phyloP scores from a whole-genome alignment of 2,888 invertebrate species.

The Capitulum mitella region DNA sequence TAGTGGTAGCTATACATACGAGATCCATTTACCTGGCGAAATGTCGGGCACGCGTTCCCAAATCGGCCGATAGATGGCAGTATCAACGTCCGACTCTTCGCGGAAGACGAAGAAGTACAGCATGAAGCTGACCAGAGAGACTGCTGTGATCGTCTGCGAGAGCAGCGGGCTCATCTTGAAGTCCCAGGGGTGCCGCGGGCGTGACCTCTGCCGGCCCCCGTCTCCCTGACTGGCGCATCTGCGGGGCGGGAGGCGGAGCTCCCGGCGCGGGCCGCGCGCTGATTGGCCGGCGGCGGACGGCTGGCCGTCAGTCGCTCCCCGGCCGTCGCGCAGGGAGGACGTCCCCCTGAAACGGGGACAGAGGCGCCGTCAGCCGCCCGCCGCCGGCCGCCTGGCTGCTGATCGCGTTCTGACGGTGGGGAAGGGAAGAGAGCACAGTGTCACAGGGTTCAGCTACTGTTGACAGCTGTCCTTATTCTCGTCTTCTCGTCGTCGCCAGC shows the following conservation, averaged over 20 bases:
- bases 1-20: too few species aligned
- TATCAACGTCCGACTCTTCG: not conserved
- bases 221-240: not conserved
- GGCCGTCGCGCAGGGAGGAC: not conserved
- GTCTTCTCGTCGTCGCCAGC: too few species aligned
- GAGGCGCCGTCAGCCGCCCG: not conserved
- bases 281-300: not conserved
- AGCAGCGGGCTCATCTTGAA: not conserved
- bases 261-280: not conserved
- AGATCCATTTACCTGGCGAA: not conserved
- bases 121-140: not conserved
- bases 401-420: too few species aligned
- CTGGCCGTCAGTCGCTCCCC: not conserved
- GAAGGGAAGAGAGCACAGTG: too few species aligned
- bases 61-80: slow-evolving; percentile 1
- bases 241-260: too few species aligned
- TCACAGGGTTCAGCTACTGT: too few species aligned
- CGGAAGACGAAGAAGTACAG: not conserved
- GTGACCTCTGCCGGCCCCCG: too few species aligned
- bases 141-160: not conserved
- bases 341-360: not conserved
- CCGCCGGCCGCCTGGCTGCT: too few species aligned
- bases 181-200: not conserved
- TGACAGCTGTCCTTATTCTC: too few species aligned
- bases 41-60: slow-evolving; percentile 5